Percentiles rank a stretch among this genome's conserved stretches.
phyloP scores from a whole-genome alignment of 2,797 vertebrate species.

The Acomys russatus region DNA sequence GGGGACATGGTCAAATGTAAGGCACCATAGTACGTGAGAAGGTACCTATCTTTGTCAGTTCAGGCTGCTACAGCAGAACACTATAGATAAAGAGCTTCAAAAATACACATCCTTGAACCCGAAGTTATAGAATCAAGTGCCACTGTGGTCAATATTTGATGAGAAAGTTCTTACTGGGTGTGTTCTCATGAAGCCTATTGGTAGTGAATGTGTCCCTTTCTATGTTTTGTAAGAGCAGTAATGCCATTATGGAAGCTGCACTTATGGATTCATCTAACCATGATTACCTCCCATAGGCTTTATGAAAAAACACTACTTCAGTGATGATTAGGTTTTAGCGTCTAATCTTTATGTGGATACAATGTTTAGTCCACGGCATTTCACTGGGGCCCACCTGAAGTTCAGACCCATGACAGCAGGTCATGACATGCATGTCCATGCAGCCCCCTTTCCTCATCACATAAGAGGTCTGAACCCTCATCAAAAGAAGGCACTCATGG shows the following conservation, averaged over 20 bases:
- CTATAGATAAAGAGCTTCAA: not conserved
- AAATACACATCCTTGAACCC: not conserved
- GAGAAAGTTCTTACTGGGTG: not conserved
- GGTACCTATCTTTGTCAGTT: not conserved
- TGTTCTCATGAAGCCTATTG: not conserved
- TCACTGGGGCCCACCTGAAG: not conserved
- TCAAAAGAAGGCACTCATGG: not conserved
- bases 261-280: not conserved
- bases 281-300: not conserved
- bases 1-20: too few species aligned
- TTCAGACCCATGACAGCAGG: rapidly evolving
- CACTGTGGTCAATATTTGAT: not conserved
- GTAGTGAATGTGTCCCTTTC: not conserved
- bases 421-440: rapidly evolving
- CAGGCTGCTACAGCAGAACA: not conserved
- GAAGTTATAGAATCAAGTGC: not conserved
- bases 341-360: not conserved
- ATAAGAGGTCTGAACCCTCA: not conserved
- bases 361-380: not conserved
- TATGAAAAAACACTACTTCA: not conserved
- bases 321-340: not conserved
- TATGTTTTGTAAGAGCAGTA: not conserved
- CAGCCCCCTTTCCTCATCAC: not conserved
- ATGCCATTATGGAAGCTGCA: not conserved
- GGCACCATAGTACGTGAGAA: too few species aligned